Evolutionary conservation across 2,888 invertebrate genomes (phyloP), one percentile per base, ranked within the genome.

Genomic region (Rhagonycha lutea): DNA sequence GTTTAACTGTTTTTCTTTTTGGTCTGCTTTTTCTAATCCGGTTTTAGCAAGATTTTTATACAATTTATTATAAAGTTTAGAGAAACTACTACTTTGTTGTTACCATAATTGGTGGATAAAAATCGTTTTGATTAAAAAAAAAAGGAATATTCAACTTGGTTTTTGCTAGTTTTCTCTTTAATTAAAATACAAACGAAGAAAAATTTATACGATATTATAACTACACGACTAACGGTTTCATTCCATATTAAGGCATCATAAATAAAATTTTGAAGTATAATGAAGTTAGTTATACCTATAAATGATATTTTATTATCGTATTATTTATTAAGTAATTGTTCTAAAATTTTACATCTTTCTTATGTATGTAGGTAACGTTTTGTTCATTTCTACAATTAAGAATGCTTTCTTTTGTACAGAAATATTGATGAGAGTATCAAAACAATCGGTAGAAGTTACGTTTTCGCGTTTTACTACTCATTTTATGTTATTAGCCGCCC

Each of bases 301-400:
- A 72, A 72, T 72, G 72, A 72, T 72, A 72, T 65, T 69, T 70
- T 75, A 75, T 72, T 65, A 62, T 68, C 2, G 18, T 61, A 68
- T 75, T 72, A 62, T 68, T 72, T 75, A 75, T 75, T 75, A 72
- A 69, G 72, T 71, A 75, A 75, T 75, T 71, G 71, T 71, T 71
- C 63, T 71, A 24, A 61, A 68, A 71, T 70, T 68, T 71, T 68
- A 70, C 61, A 28, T 72, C n/a, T 61, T 32, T 61, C 10, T 23
- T 8, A 60, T 23, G 18, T 8, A 60, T 23, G 18, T 23, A 11
- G 24, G 11, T 61, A 23, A 2, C 29, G 14, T 26, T 29, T 9
- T 67, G 26, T 23, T 47, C 23, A 32, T 18, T 68, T 24, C 23
- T 23, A n/a, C 18, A 18, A 18, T 18, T 18, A 18, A 18, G 18